A percentile compares a stretch with the other conserved stretches of the same genome.
phyloP scores from a whole-genome alignment of 2,113 vertebrate species.

The Atrichornis clamosus region DNA sequence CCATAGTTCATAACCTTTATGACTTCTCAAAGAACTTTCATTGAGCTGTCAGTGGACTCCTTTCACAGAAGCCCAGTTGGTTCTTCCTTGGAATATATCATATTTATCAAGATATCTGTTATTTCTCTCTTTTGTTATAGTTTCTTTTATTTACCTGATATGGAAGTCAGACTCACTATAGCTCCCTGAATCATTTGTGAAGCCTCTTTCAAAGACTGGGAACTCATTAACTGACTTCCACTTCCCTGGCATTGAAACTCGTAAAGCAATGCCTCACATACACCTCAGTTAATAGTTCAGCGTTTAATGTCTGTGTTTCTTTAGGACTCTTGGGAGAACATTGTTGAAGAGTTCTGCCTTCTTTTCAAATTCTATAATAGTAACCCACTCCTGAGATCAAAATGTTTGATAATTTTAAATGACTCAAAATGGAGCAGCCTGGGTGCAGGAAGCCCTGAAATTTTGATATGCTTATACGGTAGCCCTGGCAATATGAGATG shows the following conservation, averaged over 20 bases:
- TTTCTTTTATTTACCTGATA: slow-evolving; percentile 16
- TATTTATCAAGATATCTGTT: neutral
- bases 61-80: neutral
- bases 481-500: neutral
- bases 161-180: neutral
- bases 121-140: neutral
- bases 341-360: neutral
- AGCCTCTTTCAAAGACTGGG: neutral
- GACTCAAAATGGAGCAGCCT: neutral
- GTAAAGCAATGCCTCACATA: neutral
- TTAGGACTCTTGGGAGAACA: neutral
- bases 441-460: neutral
- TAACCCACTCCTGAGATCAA: neutral
- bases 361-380: neutral
- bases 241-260: neutral
- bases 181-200: neutral
- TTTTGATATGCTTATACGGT: neutral
- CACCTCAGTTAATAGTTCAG: neutral
- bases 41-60: neutral
- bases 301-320: neutral
- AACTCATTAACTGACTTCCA: neutral
- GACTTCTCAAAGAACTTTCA: neutral
- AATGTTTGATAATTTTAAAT: neutral
- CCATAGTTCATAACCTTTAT: neutral
- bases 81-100: neutral